Evolutionary conservation across 2,888 invertebrate genomes (phyloP), one percentile per base, ranked within the genome.

Genomic region (Hypsopygia costalis): DNA sequence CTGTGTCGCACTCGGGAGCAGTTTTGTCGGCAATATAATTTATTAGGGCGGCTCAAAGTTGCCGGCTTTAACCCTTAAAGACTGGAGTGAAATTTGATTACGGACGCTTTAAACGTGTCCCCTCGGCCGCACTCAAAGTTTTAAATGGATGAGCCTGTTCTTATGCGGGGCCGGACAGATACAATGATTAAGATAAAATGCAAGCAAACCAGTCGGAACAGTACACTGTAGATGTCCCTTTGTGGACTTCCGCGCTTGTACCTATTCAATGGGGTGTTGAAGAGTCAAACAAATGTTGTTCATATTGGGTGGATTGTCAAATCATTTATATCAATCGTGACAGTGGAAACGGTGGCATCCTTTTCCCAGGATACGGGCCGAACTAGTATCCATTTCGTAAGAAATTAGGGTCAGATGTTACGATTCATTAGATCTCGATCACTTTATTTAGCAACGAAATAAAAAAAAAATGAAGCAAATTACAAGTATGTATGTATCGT

Each of bases 1-100:
- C 83, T 86, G 83, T 83, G 85, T 83, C 87, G 81, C 77, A 78
- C 81, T 81, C 81, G 76, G 77, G 75, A 81, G 81, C 85, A 85
- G 87, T 87, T 86, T 86, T 86, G 85, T 79, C 79, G 81, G 81
- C 86, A 86, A 86, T 85, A 86, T 87, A 87, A 87, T 87, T 87
- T 87, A 87, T 87, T 82, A 85, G 83, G 81, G 81, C 68, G 69
- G 81, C 83, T 80, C 81, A 76, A 82, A 86, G 81, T 87, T 81
- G 81, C 70, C 76, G 73, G 79, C 72, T 81, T 75, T 71, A 86
- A 85, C 86, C 86, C 85, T 86, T 86, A 82, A 86, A 85, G 86
- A 83, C 80, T 87, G 71, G 72, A 85, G 77, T 78, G 75, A 85
- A 87, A 87, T 87, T 87, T 86, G 83, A 87, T 87, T 87, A 86